Percentiles rank a stretch among this genome's conserved stretches.
These are phyloP conservation scores for Tolypeutes matacus DNA, from an alignment of 2,797 vertebrate genomes.

Conservation along the genomic window DNA sequence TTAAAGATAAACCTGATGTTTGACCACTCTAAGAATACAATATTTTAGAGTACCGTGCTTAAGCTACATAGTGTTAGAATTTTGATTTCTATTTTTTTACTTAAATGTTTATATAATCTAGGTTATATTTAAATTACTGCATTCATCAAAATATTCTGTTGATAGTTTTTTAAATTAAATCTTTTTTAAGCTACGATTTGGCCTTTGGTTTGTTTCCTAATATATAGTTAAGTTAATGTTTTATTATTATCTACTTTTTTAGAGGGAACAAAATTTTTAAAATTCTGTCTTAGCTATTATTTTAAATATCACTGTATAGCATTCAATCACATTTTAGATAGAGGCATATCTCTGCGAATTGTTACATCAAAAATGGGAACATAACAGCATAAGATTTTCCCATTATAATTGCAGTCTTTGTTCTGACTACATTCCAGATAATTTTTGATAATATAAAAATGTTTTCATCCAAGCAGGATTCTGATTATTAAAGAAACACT, in stretches of 20 bases:
- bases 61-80: neutral
- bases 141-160: slow-evolving; percentile 40
- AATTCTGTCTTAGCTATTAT: neutral
- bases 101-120: neutral
- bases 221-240: neutral
- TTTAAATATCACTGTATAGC: neutral
- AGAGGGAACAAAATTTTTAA: slow-evolving; percentile 21
- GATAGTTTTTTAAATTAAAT: slow-evolving; percentile 25
- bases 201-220: slow-evolving; percentile 44
- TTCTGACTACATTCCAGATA: neutral
- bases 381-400: neutral
- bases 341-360: neutral
- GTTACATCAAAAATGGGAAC: slow-evolving; percentile 35
- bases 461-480: slow-evolving; percentile 15
- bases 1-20: slow-evolving; percentile 38
- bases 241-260: slow-evolving; percentile 44
- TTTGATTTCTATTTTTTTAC: slow-evolving; percentile 54
- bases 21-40: slow-evolving; percentile 9
- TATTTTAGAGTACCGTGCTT: slow-evolving; percentile 1
- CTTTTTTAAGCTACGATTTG: slow-evolving; percentile 21
- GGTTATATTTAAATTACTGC: neutral
- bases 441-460: slow-evolving; percentile 25
- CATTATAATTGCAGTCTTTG: slow-evolving; percentile 14
- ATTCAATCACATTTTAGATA: slow-evolving; percentile 29
- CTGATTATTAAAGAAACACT: slow-evolving; percentile 2